These are phyloP conservation scores for Campoletis raptor DNA, from an alignment of 2,888 invertebrate genomes.

Conservation along the genomic window DNA sequence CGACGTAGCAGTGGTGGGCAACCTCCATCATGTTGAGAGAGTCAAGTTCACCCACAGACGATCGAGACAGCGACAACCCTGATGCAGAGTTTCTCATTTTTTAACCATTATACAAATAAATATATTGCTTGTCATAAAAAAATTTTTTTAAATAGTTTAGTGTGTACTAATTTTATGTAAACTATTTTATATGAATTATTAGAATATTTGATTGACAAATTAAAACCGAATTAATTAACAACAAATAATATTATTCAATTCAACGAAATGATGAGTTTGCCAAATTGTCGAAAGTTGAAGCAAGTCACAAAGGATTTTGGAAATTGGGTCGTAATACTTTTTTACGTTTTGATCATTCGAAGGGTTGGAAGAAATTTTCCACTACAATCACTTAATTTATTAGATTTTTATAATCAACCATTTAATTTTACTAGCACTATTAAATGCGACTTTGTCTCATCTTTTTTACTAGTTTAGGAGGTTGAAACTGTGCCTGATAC, in stretches of 20 bases:
- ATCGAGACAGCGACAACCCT: conserved; percentile 10
- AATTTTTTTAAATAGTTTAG: background rate
- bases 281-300: conserved; percentile 30
- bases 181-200: too few species aligned
- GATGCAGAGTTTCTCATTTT: conserved; percentile 56
- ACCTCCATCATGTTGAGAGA: conserved; percentile 71
- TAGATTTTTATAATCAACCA: conserved; percentile 14
- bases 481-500: conserved; percentile 66
- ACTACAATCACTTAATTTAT: conserved; percentile 35
- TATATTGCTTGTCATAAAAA: background rate
- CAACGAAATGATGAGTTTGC: background rate
- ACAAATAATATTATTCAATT: background rate
- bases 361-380: conserved; percentile 71
- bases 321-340: conserved; percentile 65
- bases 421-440: conserved; percentile 9
- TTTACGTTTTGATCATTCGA: conserved; percentile 61
- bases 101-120: background rate
- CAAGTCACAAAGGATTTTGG: conserved; percentile 43
- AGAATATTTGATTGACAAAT: too few species aligned
- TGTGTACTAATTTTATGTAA: background rate
- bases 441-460: background rate
- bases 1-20: conserved; percentile 74
- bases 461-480: background rate
- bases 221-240: background rate
- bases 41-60: conserved; percentile 73